Base-by-base conservation (phyloP, 37 sponge, comb jelly and placozoan genomes). In the Halichondria panicea region DNA sequence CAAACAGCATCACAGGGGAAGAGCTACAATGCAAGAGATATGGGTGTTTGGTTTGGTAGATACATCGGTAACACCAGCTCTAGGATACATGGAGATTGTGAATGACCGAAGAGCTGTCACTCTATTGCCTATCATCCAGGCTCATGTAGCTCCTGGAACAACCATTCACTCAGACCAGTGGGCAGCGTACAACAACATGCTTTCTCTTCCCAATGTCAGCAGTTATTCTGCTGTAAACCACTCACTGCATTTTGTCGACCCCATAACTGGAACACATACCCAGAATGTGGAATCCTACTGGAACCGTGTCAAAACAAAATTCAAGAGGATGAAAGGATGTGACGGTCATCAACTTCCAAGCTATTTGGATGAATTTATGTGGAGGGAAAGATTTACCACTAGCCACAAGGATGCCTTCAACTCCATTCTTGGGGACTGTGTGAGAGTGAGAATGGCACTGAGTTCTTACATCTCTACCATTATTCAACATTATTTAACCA, bases 21-120 rank as follows among this genome's bases (percentile, higher is more conserved):
- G 90, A 39, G 55, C 75, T 2, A 61, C 90, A 38, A 65, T 35
- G 0, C 9, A 45, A 19, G 78, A 81, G 28, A 32, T 73, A 3
- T 92, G 84, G 92, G 92, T 87, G 37, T 92, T 92, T 48, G 81
- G 88, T 0, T 74, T 88, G 76, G 80, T 83, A 15, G 84, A 87
- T 54, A 78, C 77, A 32, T 55, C 59, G 3, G 35, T 5, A 7
- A 2, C 34, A 2, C 85, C 85, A 12, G 71, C 81, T 11, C 54
- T 78, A 4, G 88, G 87, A 13, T 91, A 86, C 69, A 86, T 86
- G 83, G 70, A 85, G 54, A 45, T 91, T 4, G 92, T 91, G 0
- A 59, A n/a, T 3, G 1, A 11, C 2, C 44, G 92, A 27, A 71
- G 70, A 54, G 84, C 88, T 62, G 79, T 72, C 43, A 91, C 92